A percentile compares a stretch with the other conserved stretches of the same genome.
phyloP scores from a whole-genome alignment of 2,113 vertebrate genomes.

The Reinhardtius hippoglossoides region DNA sequence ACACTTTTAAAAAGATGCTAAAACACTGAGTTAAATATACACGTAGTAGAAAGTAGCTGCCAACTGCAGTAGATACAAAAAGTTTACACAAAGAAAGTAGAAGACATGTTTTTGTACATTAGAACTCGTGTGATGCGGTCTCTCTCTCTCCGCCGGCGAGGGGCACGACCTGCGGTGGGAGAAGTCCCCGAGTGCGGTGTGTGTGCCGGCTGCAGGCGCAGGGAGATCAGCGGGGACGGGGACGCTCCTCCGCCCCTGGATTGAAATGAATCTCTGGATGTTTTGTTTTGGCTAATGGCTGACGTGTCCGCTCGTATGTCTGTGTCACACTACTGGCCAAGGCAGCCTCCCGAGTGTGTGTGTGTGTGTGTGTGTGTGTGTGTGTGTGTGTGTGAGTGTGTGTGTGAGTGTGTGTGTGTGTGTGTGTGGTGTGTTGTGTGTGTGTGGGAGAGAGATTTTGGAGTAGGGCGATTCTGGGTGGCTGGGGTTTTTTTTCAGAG shows the following conservation, averaged over 20 bases:
- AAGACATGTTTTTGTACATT: no score
- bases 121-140: background rate
- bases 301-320: slow-evolving; percentile 72
- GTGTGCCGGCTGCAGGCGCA: background rate
- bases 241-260: slow-evolving; percentile 11
- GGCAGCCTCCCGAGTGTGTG: slow-evolving; percentile 79
- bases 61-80: no score
- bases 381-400: slow-evolving; percentile 58
- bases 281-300: slow-evolving; percentile 70
- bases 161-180: background rate
- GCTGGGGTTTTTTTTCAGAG: background rate
- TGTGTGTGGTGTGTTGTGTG: slow-evolving; percentile 58
- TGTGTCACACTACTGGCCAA: slow-evolving; percentile 84
- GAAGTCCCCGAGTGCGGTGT: background rate
- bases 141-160: background rate
- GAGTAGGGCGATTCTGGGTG: slow-evolving; percentile 37
- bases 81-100: no score
- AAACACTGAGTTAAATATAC: no score
- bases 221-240: slow-evolving; percentile 10
- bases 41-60: no score
- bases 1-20: no score
- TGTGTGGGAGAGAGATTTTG: slow-evolving; percentile 17
- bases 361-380: slow-evolving; percentile 33
- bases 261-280: slow-evolving; percentile 60
- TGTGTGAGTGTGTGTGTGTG: slow-evolving; percentile 18